Base-by-base conservation (phyloP, 2,113 vertebrate species). In the Cebidichthys violaceus region DNA sequence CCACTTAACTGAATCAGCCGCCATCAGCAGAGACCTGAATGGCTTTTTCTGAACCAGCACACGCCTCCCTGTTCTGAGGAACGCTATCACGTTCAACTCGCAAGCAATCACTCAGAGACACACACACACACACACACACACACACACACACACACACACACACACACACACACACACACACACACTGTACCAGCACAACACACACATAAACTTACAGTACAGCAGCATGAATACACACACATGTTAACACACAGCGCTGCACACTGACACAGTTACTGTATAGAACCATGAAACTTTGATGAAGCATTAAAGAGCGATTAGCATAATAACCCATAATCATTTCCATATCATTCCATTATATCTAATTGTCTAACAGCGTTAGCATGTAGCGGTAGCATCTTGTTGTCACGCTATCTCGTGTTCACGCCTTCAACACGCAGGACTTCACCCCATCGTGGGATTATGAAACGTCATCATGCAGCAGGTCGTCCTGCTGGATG, bases 231-330 rank as follows among this genome's bases (percentile, higher is more conserved):
- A 54, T 18, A 29, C 29, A 60, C 55, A 37, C 22, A 15, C 15
- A 55, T 24, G 41, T 15, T 41, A 0, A 52, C 13, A 41, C 70
- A 50, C 33, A 39, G 9, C 14, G 0, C 27, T 29, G 33, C 65
- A 70, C 66, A 47, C 18, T 20, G 43, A 52, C 17, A 15, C 9
- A 22, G 9, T 45, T 2, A 73, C 75, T 37, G 13, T 47, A 55
- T 11, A 55, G 20, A 18, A 31, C 20, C 65, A 66, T 86, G 37
- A 74, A 71, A 57, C 35, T 77, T 79, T 86, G 17, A 86, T 86
- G 66, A 66, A 33, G 60, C 55, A 55, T 86, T 83, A 81, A 62
- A 75, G 11, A 70, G 35, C 18, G 0, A 79, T 90, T 86, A 84
- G 59, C 76, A 33, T 80, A 80, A 82, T 45, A 22, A 45, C 6